Base-by-base conservation (phyloP, 2,888 invertebrate species). In the Agrotis clavis region DNA sequence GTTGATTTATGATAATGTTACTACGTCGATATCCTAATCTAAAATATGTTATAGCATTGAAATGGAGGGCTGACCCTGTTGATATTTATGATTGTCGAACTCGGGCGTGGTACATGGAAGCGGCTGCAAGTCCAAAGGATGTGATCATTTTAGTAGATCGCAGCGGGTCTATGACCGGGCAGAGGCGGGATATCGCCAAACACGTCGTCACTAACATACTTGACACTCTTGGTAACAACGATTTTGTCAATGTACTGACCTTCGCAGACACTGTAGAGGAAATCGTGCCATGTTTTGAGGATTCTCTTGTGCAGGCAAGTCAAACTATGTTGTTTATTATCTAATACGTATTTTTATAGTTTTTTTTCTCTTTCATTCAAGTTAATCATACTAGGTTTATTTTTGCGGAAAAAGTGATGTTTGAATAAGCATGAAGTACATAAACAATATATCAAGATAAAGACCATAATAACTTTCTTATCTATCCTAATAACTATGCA, bases 61-160 rank as follows among this genome's bases (percentile, higher is more conserved):
- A 97, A 89, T 98, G 98, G 98, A 97, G 97, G 83, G 97, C 97
- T 85, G 97, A 98, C 88, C 98, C 98, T 63, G 98, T 98, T 53
- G 99, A 99, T 94, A 97, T 99, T 78, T 99, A 98, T 93, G 99
- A 99, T 94, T 99, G 99, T 91, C 97, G 99, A 51, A 98, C 99
- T 57, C 97, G 99, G 86, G 98, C 98, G 67, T 99, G 99, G 99
- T 99, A 99, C 93, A 99, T 99, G 93, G 99, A 99, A 94, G 99
- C 99, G 3, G 99, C 99, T 14, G 98, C 99, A 13, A 99, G 99
- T 91, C 99, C 99, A 1, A 99, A 99, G 96, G 99, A 99, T 94
- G 96, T 98, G 21, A 97, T 97, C 70, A 96, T 99, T 85, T 96
- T 99, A 86, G 97, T 99, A 80, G 99, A 99, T 92, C 97, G 97